These are phyloP conservation scores for Formica selysi DNA, from an alignment of 1,140 invertebrate species.

Conservation along the genomic window DNA sequence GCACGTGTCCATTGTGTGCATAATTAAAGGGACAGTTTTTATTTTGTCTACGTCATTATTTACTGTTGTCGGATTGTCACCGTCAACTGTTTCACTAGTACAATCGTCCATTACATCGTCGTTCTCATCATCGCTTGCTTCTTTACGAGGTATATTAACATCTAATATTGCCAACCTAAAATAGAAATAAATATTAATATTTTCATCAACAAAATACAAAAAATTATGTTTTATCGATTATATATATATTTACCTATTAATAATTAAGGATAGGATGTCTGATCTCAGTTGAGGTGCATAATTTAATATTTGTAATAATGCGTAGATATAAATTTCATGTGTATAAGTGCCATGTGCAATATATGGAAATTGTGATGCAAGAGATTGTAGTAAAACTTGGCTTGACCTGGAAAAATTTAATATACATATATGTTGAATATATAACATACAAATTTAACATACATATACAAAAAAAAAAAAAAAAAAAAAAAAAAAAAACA, in stretches of 20 bases:
- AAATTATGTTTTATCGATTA: constrained; percentile 37
- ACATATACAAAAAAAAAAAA: constrained; percentile 69
- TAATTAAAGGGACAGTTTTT: constrained; percentile 84
- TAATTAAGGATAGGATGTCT: constrained; percentile 89
- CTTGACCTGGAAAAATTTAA: constrained; percentile 86
- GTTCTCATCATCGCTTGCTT: constrained; percentile 85
- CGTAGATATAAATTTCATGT: constrained; percentile 89
- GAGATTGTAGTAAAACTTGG: constrained; percentile 85
- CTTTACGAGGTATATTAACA: constrained; percentile 88
- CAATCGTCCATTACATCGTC: constrained; percentile 68
- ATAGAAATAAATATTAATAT: constrained; percentile 56
- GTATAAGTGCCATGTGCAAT: constrained; percentile 86
- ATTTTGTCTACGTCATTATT: constrained; percentile 77
- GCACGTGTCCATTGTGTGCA: constrained; percentile 89
- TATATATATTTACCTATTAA: constrained; percentile 88
- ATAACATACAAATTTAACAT: constrained; percentile 35
- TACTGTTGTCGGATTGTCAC: constrained; percentile 79
- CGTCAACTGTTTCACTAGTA: constrained; percentile 76
- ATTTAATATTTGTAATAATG: constrained; percentile 88
- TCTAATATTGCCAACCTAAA: constrained; percentile 90
- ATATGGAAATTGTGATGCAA: constrained; percentile 89
- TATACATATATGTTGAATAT: constrained; percentile 21
- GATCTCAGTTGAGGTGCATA: constrained; percentile 89
- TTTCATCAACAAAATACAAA: constrained; percentile 24
- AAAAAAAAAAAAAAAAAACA: too few relatives aligned